Base-by-base conservation (phyloP, 2,797 vertebrate genomes). In the Onychomys arenicola region DNA sequence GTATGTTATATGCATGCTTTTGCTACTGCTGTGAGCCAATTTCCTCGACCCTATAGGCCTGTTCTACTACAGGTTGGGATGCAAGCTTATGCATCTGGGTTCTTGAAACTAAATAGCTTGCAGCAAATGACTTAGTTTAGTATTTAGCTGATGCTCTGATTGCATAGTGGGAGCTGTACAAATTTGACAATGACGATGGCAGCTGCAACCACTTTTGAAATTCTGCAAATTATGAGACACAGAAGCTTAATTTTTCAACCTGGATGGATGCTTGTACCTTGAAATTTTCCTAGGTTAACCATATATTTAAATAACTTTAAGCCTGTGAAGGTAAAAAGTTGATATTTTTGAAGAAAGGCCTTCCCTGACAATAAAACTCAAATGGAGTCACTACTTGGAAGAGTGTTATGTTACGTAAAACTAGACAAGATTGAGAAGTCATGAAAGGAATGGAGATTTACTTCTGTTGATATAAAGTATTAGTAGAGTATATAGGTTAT, bases 201-300 rank as follows among this genome's bases (percentile, higher is more conserved):
- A 0, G 0, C 10, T 65, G 2, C 3, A 77, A 78, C 27, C 37
- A n/a, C 6, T 4, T 43, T 55, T 17, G 6, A 10, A 71, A 13
- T 71, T 75, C 5, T 13, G 43, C 7, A 25, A 34, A 3, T 43
- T 65, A 55, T 89, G 34, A 76, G 37, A 43, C 21, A 32, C 17
- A n/a, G 6, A 91, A 0, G 1, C 75, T 73, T 87, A 14, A 14
- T 3, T 55, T 82, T 34, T 49, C 32, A 89, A 49, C 0, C 16
- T 34, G 17, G 40, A 6, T 2, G 27, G 52, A 29, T n/a, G 0
- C 46, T 61, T 86, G 27, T 2, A 4, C 46, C 2, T 5, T 81
- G 4, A 61, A 1, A 55, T 87, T 95, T 43, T 49, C n/a, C n/a
- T 77, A 6, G 23, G 17, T 29, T 83, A 52, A 52, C 37, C 17